Base-by-base conservation (phyloP, 2,888 invertebrate species). In the Lamellibrachia columna region DNA sequence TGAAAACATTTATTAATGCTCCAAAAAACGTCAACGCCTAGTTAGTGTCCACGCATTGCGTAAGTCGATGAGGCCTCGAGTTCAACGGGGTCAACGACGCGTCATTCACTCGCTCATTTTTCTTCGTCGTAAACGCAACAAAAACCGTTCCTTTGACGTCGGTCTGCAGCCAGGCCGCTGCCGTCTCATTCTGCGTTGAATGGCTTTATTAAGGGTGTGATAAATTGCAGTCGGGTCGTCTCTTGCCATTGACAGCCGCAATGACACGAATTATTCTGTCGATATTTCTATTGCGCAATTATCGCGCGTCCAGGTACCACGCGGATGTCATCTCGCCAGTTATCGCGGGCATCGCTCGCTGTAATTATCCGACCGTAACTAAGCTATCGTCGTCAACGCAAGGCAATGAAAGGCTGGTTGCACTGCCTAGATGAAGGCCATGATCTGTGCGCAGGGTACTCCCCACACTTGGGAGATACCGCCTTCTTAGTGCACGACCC, bases 281-380 rank as follows among this genome's bases (percentile, higher is more conserved):
- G 75, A 75, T 75, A 75, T 75, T 75, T 75, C 75, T 75, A 75
- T 75, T 75, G 75, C 22, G 75, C 75, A 75, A 75, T 75, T 75
- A 75, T 75, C 75, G 75, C 75, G 75, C 75, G 75, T 11, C 75
- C 75, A 75, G 75, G 75, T 75, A 75, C 75, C 22, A 11, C 22
- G 15, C 55, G 75, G 75, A 75, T 75, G 75, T 22, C 75, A 22
- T 75, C 22, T 15, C 75, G 1, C 22, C 75, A 75, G 22, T 75
- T 22, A 75, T 75, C 75, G 22, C 9, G 6, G 40, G 15, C 15
- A 75, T 75, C 11, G 15, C 75, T 11, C 75, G 22, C 75, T 22
- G 75, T 75, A 15, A 75, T 75, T 75, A 75, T 75, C 75, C 22
- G 75, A 75, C 75, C 75, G 75, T 75, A 75, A 75, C n/a, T 22